phyloP scores from a whole-genome alignment of 2,888 invertebrate genomes.

The Chrysolina haemoptera region DNA sequence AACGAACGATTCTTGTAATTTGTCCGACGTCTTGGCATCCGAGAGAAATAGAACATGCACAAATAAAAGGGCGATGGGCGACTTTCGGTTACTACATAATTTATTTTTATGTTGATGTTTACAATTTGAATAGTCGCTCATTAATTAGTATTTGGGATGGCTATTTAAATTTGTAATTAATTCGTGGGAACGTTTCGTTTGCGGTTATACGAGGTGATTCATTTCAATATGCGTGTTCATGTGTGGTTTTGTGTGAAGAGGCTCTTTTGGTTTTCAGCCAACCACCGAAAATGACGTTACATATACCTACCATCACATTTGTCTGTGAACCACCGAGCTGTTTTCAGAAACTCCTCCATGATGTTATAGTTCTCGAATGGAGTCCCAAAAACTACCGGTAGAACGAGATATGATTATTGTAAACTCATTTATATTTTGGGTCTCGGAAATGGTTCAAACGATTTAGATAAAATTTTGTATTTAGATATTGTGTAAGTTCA shows the following conservation, averaged over 20 bases:
- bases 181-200: slow-evolving; percentile 29
- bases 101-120: slow-evolving; percentile 46
- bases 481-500: too few relatives aligned
- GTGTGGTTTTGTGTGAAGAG: background rate
- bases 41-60: background rate
- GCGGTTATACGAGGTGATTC: slow-evolving; percentile 11
- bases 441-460: too few relatives aligned
- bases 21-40: background rate
- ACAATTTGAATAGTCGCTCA: slow-evolving; percentile 36
- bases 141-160: slow-evolving; percentile 45
- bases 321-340: too few relatives aligned
- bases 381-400: too few relatives aligned
- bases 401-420: too few relatives aligned
- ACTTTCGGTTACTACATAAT: slow-evolving; percentile 24
- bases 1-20: background rate
- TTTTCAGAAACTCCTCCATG: too few relatives aligned
- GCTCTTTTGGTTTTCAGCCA: background rate
- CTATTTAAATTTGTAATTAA: slow-evolving; percentile 33
- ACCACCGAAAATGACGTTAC: background rate
- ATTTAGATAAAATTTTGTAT: too few relatives aligned
- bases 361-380: too few relatives aligned
- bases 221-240: slow-evolving; percentile 4
- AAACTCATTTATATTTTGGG: too few relatives aligned
- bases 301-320: too few relatives aligned
- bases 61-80: background rate